Base-by-base conservation (phyloP, 1,140 invertebrate species). In the Callitettix versicolor region DNA sequence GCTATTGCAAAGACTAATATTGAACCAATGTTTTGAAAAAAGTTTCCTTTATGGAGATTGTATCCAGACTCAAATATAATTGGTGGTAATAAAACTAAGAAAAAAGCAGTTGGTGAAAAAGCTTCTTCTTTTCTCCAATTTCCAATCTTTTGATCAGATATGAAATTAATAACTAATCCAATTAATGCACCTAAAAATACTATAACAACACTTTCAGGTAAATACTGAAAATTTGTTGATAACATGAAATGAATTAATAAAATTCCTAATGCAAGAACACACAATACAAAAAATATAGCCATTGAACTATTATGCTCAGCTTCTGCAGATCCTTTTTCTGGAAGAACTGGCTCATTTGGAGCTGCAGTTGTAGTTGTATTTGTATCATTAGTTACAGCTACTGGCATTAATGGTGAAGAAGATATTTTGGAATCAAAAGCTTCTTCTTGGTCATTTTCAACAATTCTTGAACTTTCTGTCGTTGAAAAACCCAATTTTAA, bases 41-140 rank as follows among this genome's bases (percentile, higher is more conserved):
- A 99, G 67, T 98, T 98, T 49, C 95, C 94, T 71, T 98, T 98
- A 65, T 98, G 95, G 44, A 98, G 77, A 80, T 98, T 98, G 67
- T 98, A 98, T 3, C 95, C 95, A 3, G 93, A 96, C 73, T 99
- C 95, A 78, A 98, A 98, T 61, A 99, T 98, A 42, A 98, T 99
- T 1, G 95, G 95, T 5, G 95, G 95, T n/a, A 99, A 68, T 1
- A 98, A 75, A 1, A 98, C 88, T 42, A 98, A 75, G 64, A 99
- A 99, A 68, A 99, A 99, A 9, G 93, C 89, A 44, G 93, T 98
- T 0, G 95, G 95, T 12, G 91, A 93, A 65, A 98, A 95, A 0
- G 93, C 89, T 73, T 98, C 95, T 71, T 97, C 93, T 72, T 93
- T 94, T 66, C 86, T 82, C 91, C 91, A 95, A 69, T 95, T 92